Conservation (phyloP, 2,888 invertebrate species). For the Tipula vernalis region DNA sequence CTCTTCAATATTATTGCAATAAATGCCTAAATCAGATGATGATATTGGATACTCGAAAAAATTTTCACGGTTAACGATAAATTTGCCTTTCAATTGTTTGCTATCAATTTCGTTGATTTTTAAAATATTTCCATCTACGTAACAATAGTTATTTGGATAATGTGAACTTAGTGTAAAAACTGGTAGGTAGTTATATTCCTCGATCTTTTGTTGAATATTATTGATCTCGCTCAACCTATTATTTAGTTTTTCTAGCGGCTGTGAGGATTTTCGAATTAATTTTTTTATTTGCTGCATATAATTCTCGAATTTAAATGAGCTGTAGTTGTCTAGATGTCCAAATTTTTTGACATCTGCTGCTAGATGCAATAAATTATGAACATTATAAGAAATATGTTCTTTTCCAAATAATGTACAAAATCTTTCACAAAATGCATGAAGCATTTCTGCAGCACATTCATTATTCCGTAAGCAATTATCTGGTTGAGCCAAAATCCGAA, state of each 20-base stretch:
- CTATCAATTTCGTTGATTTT: too few relatives aligned
- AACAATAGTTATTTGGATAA: neutral
- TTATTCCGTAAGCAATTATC: too few relatives aligned
- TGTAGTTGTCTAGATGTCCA: too few relatives aligned
- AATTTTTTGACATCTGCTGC: constrained; percentile 11
- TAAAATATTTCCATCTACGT: neutral
- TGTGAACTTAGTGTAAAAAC: neutral
- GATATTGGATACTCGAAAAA: too few relatives aligned
- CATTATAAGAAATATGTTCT: constrained; percentile 16
- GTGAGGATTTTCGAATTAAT: too few relatives aligned
- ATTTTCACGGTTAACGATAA: too few relatives aligned
- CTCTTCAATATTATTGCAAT: neutral
- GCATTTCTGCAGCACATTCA: neutral
- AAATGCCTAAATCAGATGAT: too few relatives aligned
- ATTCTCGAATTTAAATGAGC: too few relatives aligned
- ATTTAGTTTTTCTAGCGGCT: neutral
- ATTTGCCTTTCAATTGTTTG: too few relatives aligned
- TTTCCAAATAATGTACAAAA: constrained; percentile 15
- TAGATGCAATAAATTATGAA: constrained; percentile 15
- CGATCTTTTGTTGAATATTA: neutral
- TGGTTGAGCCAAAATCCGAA: too few relatives aligned
- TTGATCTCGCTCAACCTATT: neutral
- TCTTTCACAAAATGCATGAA: constrained; percentile 13
- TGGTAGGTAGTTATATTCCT: neutral
- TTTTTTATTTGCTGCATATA: too few relatives aligned